Evolutionary conservation across 2,113 vertebrate genomes (phyloP).

Genomic region (Chloropsis cyanopogon): DNA sequence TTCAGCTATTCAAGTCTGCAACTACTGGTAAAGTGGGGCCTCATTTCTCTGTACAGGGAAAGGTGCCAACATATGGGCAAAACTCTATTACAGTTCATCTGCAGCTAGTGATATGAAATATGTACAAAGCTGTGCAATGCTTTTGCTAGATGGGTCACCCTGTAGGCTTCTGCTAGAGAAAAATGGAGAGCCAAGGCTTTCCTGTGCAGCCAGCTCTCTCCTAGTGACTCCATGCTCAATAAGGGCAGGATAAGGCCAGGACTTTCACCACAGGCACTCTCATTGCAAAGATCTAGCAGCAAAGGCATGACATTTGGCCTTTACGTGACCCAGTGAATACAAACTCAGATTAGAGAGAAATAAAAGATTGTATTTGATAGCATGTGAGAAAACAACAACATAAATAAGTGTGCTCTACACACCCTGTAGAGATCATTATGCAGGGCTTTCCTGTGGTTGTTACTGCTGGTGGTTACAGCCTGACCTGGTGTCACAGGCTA

Average conservation of each 20-base stretch:
- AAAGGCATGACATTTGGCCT: slow-evolving; percentile 6
- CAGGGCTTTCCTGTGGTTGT: background rate
- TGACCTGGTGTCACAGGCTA: background rate
- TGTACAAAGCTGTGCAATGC: background rate
- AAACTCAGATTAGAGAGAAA: background rate
- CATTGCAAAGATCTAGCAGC: background rate
- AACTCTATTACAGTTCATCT: background rate
- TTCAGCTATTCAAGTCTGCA: background rate
- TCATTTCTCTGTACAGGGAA: background rate
- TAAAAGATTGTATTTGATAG: background rate
- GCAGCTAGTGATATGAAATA: background rate
- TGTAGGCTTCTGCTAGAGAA: background rate
- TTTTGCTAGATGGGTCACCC: background rate
- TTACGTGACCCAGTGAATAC: background rate
- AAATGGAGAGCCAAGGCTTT: background rate
- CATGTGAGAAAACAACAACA: background rate
- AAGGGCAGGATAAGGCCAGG: background rate
- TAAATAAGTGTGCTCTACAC: background rate
- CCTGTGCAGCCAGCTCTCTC: background rate
- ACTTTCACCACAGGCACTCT: background rate
- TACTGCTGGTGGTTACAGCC: background rate
- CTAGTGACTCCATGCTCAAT: accelerated
- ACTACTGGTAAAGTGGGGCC: background rate
- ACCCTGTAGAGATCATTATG: background rate
- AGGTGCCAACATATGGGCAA: background rate